Evolutionary conservation across 1,140 invertebrate genomes (phyloP), one percentile per base, ranked within the genome.

Genomic region (Tetragonula clypearis): DNA sequence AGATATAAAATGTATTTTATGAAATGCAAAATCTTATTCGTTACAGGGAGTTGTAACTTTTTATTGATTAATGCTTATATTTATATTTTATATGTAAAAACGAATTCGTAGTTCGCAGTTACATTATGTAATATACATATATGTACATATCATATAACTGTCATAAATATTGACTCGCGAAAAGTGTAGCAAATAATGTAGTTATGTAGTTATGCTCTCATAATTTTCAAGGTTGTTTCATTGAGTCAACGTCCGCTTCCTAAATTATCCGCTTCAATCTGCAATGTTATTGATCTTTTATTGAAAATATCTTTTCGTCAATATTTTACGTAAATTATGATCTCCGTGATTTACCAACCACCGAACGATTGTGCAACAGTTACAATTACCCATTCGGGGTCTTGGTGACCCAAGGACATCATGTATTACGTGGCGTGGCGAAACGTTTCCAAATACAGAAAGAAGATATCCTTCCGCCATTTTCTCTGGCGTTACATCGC

Each of bases 171-270:
- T n/a, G 26, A 19, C 21, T 75, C 23, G 58, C 14, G 49, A 55
- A 53, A 56, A 53, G 60, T 74, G 9, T 68, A 83, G 86, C 82
- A 84, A 89, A 77, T 82, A 84, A 88, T 80, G 79, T 68, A 87
- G 79, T 84, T 72, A 82, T 90, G 6, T 41, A 41, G 6, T 93
- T 84, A 92, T 89, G 93, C 92, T 93, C 90, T 91, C 90, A 73
- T 93, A 90, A 77, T 90, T 93, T 93, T 94, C 92, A 93, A 94
- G 93, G 93, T 91, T 93, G 91, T 85, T 87, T 87, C 90, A 88
- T 91, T 86, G 88, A 93, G 92, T 94, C 93, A 93, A 93, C 74
- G 92, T 76, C 91, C 92, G 90, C 87, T 87, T 74, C 80, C 58
- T 62, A n/a, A 88, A 56, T 69, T 90, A 66, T 69, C 60, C 77